Evolutionary conservation across 2,888 invertebrate genomes (phyloP).

Genomic region (Embidobia sp.): DNA sequence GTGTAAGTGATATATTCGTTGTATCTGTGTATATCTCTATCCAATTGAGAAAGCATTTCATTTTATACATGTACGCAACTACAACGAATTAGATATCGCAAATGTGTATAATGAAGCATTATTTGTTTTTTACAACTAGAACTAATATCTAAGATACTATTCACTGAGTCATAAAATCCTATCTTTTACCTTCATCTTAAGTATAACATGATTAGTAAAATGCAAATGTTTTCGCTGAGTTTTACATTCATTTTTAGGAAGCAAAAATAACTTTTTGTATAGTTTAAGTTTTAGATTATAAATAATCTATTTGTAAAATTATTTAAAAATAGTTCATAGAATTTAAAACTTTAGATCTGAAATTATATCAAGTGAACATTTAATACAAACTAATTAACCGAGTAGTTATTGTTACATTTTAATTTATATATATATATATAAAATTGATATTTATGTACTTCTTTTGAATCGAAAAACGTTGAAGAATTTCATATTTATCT

Average conservation of each 20-base stretch:
- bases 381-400: no score
- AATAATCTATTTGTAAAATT: constrained; percentile 4
- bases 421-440: neutral
- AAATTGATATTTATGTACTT: neutral
- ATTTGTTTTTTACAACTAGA: constrained; percentile 39
- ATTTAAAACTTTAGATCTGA: neutral
- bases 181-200: constrained; percentile 22
- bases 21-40: constrained; percentile 31
- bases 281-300: constrained; percentile 7
- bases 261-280: constrained; percentile 12
- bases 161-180: constrained; percentile 2
- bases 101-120: constrained; percentile 31
- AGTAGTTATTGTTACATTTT: no score
- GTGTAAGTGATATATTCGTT: constrained; percentile 39
- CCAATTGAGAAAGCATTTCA: constrained; percentile 1
- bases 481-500: constrained; percentile 70
- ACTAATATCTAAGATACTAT: constrained; percentile 34
- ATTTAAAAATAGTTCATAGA: neutral
- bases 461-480: constrained; percentile 6
- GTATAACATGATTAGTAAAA: constrained; percentile 31
- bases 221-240: constrained; percentile 19
- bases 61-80: constrained; percentile 28
- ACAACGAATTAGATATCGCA: constrained; percentile 37
- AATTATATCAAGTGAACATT: no score
- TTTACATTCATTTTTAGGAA: constrained; percentile 6